Base-by-base conservation (phyloP, 2,113 vertebrate species). In the Rhinichthys klamathensis region DNA sequence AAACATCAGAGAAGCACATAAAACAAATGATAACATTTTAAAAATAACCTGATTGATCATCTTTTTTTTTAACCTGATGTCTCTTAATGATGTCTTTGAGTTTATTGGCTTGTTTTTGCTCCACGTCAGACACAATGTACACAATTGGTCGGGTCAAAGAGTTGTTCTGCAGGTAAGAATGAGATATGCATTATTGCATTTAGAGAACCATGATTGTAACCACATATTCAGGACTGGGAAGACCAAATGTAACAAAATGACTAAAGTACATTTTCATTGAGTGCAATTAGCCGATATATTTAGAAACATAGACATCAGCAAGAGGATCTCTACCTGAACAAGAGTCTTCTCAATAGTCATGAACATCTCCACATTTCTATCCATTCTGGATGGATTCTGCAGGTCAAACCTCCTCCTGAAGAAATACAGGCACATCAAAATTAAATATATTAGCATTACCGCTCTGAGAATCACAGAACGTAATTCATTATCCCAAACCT, bases 361-460 rank as follows among this genome's bases (percentile, higher is more conserved):
- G 88, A 99, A 99, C 98, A 99, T 99, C 93, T 99, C 98, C 89
- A 99, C 97, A 0, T 99, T 99, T 4, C 98, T 96, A 91, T 99
- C 98, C 98, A 99, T 99, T 3, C 98, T 92, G 2, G 98, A 99
- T 3, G 98, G 98, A 85, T 99, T 99, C 93, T 99, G 98, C 80
- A 99, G 93, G 91, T 99, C 98, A 90, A 99, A 99, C 80, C 98
- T 93, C 56, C 98, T 92, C 98, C 98, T 99, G 89, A n/a, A 16
- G 44, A 74, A 44, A 63, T 3, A n/a, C 15, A 25, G 3, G 21
- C 69, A 49, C 18, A 63, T 0, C 16, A 38, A 77, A 16, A 80
- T n/a, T 54, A 32, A 21, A 30, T 49, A 76, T 54, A 51, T 25
- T 51, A 30, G 44, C 32, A 35, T 69, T 35, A 46, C 6, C 6